These are phyloP conservation scores for Auanema sp. DNA, from an alignment of 2,888 invertebrate species.

Conservation along the genomic window DNA sequence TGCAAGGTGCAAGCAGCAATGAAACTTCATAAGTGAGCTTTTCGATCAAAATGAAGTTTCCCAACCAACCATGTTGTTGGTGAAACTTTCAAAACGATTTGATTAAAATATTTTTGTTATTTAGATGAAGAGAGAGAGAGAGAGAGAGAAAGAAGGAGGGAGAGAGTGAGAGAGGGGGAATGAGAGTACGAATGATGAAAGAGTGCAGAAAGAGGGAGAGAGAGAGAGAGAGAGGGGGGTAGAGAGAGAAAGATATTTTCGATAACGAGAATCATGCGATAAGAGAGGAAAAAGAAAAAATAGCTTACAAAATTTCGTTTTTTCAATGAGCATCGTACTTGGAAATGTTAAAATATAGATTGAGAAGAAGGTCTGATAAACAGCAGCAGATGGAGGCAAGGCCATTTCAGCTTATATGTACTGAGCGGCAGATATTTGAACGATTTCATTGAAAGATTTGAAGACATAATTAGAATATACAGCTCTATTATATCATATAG, in stretches of 20 bases:
- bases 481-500: no score
- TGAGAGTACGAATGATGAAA: no score
- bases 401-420: no score
- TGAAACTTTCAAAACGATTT: not conserved
- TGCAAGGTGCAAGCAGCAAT: not conserved
- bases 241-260: not conserved
- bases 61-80: not conserved
- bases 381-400: no score
- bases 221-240: slow-evolving; percentile 4
- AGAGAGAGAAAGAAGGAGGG: not conserved
- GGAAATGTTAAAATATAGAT: no score
- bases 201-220: not conserved
- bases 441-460: no score
- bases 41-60: not conserved
- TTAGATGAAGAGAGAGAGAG: not conserved
- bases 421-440: no score
- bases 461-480: no score
- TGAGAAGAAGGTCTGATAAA: no score
- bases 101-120: not conserved
- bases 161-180: not conserved
- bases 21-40: not conserved
- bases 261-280: not conserved
- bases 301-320: no score
- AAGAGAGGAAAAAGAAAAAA: not conserved
- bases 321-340: no score